Evolutionary conservation across 1,140 invertebrate genomes (phyloP), one percentile per base, ranked within the genome.

Genomic region (Drosophila repletoides): DNA sequence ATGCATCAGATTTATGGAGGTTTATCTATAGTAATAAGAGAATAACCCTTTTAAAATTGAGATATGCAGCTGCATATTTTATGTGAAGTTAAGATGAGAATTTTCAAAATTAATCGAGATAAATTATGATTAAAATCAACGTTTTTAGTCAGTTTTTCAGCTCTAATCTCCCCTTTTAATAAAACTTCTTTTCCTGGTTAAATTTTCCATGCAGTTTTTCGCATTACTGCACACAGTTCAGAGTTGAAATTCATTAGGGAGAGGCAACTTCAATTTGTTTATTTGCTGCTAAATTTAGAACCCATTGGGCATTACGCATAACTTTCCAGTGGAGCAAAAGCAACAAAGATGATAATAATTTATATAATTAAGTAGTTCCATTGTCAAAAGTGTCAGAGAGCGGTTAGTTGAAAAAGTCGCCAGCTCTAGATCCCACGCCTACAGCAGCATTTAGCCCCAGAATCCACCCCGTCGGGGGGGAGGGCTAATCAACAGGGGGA

Each of bases 341-440:
- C 60, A 36, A 43, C n/a, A 19, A 22, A 14, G 38, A 19, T 10
- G 15, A 29, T 41, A 14, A 19, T 31, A 41, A 77, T 55, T 69
- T 51, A 76, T 61, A 55, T 73, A 83, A 83, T 86, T 84, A 86
- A 69, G 71, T 61, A 71, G 52, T 68, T 63, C 17, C 75, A 80
- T 86, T 80, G 72, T 72, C 55, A 72, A 75, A 86, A 86, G 81
- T 86, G 80, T 86, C 75, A 76, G 33, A 24, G 41, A 31, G 75
- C 80, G 81, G 80, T 86, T 72, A 86, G 60, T 83, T 83, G 41
- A 74, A 60, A 49, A 60, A 66, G 63, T 49, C 43, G 26, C 53
- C 5, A 59, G 61, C 52, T 59, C 52, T 53, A 74, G 52, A 41
- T 71, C 61, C 51, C 70, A 73, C 66, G 70, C 70, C 70, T 34